Evolutionary conservation across 1,140 invertebrate species (phyloP), one percentile per base, ranked within the genome.

Genomic region (Drosophila murphyi): DNA sequence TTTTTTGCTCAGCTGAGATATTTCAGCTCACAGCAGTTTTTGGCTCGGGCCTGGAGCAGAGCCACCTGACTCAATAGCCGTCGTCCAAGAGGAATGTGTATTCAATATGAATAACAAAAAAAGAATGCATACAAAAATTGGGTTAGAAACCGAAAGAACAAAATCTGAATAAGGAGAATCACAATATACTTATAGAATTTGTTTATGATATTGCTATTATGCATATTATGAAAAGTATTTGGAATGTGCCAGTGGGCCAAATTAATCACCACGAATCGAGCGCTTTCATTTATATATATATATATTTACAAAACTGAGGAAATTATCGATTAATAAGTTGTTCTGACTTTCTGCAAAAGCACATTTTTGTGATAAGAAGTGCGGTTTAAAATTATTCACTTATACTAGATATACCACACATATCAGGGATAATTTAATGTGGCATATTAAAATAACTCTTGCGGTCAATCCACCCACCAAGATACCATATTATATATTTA

Each of bases 1-100:
- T 48, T 31, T 41, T 68, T 56, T 68, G 59, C 39, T 64, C 69
- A 80, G 64, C 39, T 54, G 60, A 76, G 65, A 52, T 70, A 39
- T 82, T 82, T 75, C 54, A 69, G 50, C 52, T 47, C 50, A 51
- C 29, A 71, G 52, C 3, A n/a, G 34, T 52, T 54, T 48, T 52
- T 51, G 35, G 5, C 31, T 32, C 5, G 12, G 50, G n/a, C 34
- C 48, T 52, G 48, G 57, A 60, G 61, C 61, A 20, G 7, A 41
- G 37, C 35, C 50, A 64, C 48, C 50, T 54, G 61, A 51, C 4
- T 48, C n/a, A 6, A 7, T 2, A 28, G 32, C 20, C 20, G 20
- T 20, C 20, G 37, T 69, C 8, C 48, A 52, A 29, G 10, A 51
- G 55, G 56, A 60, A 41, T 47, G 64, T 59, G 20, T 20, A 20